phyloP scores from a whole-genome alignment of 2,888 invertebrate genomes.

The Neoitamus cyanurus region DNA sequence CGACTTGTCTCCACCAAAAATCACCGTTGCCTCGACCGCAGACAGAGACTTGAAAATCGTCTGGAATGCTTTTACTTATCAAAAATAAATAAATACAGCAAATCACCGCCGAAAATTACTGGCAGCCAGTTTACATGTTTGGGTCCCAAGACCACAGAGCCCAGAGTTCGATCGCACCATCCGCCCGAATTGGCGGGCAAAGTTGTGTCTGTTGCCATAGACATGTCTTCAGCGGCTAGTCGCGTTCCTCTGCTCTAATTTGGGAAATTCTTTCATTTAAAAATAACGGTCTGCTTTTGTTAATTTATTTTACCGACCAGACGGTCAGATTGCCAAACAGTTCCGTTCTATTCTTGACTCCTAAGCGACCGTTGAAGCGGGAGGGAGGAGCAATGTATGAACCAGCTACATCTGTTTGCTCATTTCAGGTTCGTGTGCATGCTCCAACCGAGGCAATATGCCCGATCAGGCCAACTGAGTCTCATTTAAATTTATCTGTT shows the following conservation, averaged over 20 bases:
- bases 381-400: not conserved
- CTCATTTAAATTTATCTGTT: not conserved
- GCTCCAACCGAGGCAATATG: not conserved
- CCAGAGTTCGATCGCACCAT: not conserved
- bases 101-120: not conserved
- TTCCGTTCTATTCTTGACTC: not conserved
- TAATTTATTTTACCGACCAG: not conserved
- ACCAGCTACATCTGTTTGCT: not conserved
- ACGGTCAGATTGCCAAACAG: not conserved
- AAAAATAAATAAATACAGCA: not conserved
- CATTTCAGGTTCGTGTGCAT: not conserved
- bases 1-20: not conserved
- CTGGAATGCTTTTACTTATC: not conserved
- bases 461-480: not conserved
- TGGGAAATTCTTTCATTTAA: not conserved
- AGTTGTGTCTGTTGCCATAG: not conserved
- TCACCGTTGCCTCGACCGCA: not conserved
- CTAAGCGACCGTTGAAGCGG: not conserved
- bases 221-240: not conserved
- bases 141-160: not conserved
- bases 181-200: not conserved
- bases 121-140: not conserved
- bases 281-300: not conserved
- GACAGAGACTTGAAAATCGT: not conserved
- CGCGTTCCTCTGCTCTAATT: not conserved